Base-by-base conservation (phyloP, 2,797 vertebrate species). In the Liasis olivaceus region DNA sequence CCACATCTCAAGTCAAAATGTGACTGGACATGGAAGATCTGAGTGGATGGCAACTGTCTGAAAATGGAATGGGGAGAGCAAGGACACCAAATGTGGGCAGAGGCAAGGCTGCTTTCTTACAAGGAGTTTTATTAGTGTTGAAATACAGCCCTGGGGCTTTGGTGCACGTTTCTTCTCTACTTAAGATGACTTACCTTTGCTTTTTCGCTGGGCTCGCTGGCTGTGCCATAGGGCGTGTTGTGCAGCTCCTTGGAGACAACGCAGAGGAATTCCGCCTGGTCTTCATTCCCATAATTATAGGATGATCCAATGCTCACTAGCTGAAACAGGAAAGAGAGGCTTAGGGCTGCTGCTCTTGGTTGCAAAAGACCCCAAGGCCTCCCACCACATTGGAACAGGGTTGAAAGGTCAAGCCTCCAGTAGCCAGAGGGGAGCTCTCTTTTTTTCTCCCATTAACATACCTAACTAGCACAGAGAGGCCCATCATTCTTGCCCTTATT, bases 171-270 rank as follows among this genome's bases (percentile, higher is more conserved):
- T 15, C 69, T 12, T 22, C 14, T 17, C 60, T 24, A 28, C 14
- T 22, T 5, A 31, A 51, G 36, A n/a, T 20, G 90, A 92, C 98
- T 98, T 96, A 99, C 99, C 99, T 99, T 99, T 72, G 99, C 99
- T 97, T 99, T 99, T 98, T 99, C 99, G 81, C 99, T 99, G 96
- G 99, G 99, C 97, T 99, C 99, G 88, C 98, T 99, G 97, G 98
- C 98, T 85, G 98, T 99, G 97, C 99, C 98, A 0, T 99, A 99
- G 0, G 99, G 98, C 91, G 98, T 98, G 97, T 99, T 99, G 98
- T 99, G 99, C 95, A 99, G 98, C 97, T 99, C 99, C 98, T 99
- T 99, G 86, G 99, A 99, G 94, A 99, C 99, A 47, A 99, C 99
- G 89, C 99, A 99, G 95, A 99, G 98, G 97, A 99, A 99, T 97